Evolutionary conservation across 2,113 vertebrate genomes (phyloP), one percentile per base, ranked within the genome.

Genomic region (Paralichthys olivaceus): DNA sequence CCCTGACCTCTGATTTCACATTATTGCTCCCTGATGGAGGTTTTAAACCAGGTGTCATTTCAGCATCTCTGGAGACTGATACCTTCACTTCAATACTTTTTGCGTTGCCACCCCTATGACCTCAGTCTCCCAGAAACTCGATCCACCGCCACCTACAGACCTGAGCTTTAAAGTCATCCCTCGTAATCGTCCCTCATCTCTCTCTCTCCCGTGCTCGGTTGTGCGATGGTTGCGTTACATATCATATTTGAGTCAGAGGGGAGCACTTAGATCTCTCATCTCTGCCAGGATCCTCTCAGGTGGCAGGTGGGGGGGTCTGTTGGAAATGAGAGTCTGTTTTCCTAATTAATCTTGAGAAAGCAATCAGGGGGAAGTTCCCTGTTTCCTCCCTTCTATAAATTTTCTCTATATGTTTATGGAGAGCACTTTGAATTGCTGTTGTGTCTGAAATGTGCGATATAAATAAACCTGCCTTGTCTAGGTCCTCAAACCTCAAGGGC

Each of bases 121-220:
- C 53, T 77, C 78, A 62, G 17, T 70, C 82, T 83, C 69, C 56
- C 68, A 73, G 84, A 74, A 86, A 83, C 29, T 12, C 11, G 15
- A 80, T 69, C 58, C 26, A 5, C 25, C 40, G 57, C 73, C 58
- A 37, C 58, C 37, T 66, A 26, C 22, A 73, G 60, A 55, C 37
- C 25, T 56, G 22, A 32, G 53, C 70, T 67, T 72, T 69, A 69
- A 56, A 73, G 32, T 32, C 22, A 45, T 70, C 43, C 23, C 11
- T 79, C 43, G 49, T 59, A 55, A 72, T 59, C 70, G 43, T 59
- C 12, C 58, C 20, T 75, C 26, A 64, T 34, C 25, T 59, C 43
- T n/a, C 61, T 29, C 51, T 61, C 61, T 29, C 43, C 60, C 34
- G 66, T 70, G 78, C 70, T 69, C 68, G 78, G 51, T 43, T 64